These are phyloP conservation scores for Tachysurus fulvidraco DNA, from an alignment of 2,113 vertebrate species.

Conservation along the genomic window DNA sequence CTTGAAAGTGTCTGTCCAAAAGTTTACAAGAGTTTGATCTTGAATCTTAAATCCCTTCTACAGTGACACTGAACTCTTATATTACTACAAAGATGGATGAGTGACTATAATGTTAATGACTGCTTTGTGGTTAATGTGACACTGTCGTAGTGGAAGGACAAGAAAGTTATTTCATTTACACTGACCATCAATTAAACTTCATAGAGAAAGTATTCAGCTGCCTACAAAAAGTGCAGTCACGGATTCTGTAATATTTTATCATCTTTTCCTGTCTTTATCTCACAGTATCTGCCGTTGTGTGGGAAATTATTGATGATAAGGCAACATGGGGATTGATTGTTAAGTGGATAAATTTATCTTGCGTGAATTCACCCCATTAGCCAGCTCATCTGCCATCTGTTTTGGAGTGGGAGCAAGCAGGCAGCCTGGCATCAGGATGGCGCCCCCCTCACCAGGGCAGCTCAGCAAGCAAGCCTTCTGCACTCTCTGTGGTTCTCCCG, in stretches of 20 bases:
- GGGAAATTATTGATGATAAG: slow-evolving; percentile 53
- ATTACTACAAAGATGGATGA: slow-evolving; percentile 1
- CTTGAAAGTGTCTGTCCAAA: slow-evolving; percentile 44
- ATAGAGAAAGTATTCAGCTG: slow-evolving; percentile 1
- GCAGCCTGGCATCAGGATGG: slow-evolving; percentile 38
- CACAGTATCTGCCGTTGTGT: background rate
- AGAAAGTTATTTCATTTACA: slow-evolving; percentile 20
- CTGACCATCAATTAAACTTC: background rate
- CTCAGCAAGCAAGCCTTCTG: slow-evolving; percentile 20
- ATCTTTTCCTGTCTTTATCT: background rate
- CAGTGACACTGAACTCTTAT: background rate
- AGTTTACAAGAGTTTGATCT: slow-evolving; percentile 32
- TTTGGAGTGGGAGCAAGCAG: slow-evolving; percentile 33
- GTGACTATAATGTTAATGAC: slow-evolving; percentile 17
- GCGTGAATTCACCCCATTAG: slow-evolving; percentile 56
- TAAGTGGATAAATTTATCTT: slow-evolving; percentile 59
- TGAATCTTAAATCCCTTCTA: slow-evolving; percentile 14
- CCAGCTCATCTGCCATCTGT: slow-evolving; percentile 57
- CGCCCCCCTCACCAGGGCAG: slow-evolving; percentile 33
- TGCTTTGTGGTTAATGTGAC: slow-evolving; percentile 25
- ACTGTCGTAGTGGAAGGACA: background rate
- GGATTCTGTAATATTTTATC: background rate
- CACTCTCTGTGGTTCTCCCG: slow-evolving; percentile 25
- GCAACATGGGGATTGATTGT: slow-evolving; percentile 54
- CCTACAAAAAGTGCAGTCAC: background rate